A percentile compares a stretch with the other conserved stretches of the same genome.
Evolutionary conservation across 2,888 invertebrate genomes (phyloP).

Genomic region (Tenthredo livida): DNA sequence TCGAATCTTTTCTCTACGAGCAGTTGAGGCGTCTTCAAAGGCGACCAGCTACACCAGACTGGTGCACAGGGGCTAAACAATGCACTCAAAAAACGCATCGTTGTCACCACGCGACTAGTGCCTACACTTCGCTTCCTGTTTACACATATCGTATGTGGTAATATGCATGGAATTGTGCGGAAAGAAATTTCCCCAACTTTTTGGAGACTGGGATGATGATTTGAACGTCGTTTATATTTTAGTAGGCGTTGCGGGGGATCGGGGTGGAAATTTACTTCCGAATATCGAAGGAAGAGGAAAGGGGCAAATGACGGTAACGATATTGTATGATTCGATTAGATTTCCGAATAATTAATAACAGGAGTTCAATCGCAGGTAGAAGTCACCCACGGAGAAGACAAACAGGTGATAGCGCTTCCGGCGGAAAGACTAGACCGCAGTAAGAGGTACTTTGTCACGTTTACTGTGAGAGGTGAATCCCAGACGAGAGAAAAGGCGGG

Average conservation of each 20-base stretch:
- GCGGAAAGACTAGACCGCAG: conserved; percentile 92
- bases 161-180: too few species aligned
- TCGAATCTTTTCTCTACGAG: conserved; percentile 94
- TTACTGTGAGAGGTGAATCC: conserved; percentile 90
- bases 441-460: conserved; percentile 95
- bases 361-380: conserved; percentile 80
- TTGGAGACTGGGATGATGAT: not conserved
- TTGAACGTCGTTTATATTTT: conserved; percentile 70
- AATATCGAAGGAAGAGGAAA: conserved; percentile 75
- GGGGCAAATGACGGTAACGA: conserved; percentile 75
- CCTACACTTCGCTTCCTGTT: conserved; percentile 91
- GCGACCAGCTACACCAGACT: conserved; percentile 79
- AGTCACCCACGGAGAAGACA: conserved; percentile 90
- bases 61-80: conserved; percentile 86
- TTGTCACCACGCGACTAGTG: conserved; percentile 94
- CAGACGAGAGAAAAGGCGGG: conserved; percentile 79
- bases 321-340: conserved; percentile 22
- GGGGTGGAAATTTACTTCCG: conserved; percentile 73
- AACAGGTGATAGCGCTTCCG: conserved; percentile 92
- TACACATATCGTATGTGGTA: conserved; percentile 74
- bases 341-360: conserved; percentile 35
- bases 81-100: conserved; percentile 94
- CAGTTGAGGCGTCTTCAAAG: conserved; percentile 89
- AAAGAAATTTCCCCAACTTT: too few species aligned
- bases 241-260: conserved; percentile 75